phyloP scores from a whole-genome alignment of 2,888 invertebrate genomes.

The Andrena minutula region DNA sequence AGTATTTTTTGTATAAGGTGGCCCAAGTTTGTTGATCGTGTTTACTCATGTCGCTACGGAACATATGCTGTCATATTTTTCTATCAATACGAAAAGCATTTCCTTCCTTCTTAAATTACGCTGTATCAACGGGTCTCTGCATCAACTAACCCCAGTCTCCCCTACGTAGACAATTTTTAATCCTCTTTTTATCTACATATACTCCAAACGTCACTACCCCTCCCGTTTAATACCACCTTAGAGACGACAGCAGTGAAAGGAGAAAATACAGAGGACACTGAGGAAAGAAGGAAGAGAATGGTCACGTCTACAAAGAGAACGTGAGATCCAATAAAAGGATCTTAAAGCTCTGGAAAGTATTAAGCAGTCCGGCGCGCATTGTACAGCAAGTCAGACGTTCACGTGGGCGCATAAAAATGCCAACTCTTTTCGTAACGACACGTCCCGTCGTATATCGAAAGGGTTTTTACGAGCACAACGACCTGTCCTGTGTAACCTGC shows the following conservation, averaged over 20 bases:
- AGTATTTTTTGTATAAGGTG: no score
- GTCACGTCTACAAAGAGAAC: conserved; percentile 7
- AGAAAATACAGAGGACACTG: background rate
- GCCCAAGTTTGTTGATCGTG: no score
- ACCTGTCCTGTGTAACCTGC: conserved; percentile 58
- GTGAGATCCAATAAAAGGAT: conserved; percentile 17
- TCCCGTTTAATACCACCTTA: background rate
- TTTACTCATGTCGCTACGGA: no score
- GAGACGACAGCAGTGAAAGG: background rate
- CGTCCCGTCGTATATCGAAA: conserved; percentile 44
- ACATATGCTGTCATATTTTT: no score
- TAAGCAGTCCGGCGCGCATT: conserved; percentile 11
- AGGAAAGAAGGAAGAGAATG: conserved; percentile 1
- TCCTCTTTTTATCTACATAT: background rate
- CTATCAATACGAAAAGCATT: no score
- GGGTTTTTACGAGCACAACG: conserved; percentile 41
- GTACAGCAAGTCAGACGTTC: conserved; percentile 12
- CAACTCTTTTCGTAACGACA: conserved; percentile 20
- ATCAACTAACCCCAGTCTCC: no score
- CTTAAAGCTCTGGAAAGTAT: conserved; percentile 4
- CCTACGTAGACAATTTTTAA: background rate
- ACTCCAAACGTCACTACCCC: background rate
- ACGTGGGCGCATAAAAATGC: conserved; percentile 33
- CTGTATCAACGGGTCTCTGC: no score
- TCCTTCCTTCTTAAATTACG: no score